Base-by-base conservation (phyloP, 2,113 vertebrate genomes). In the Elachura formosa region DNA sequence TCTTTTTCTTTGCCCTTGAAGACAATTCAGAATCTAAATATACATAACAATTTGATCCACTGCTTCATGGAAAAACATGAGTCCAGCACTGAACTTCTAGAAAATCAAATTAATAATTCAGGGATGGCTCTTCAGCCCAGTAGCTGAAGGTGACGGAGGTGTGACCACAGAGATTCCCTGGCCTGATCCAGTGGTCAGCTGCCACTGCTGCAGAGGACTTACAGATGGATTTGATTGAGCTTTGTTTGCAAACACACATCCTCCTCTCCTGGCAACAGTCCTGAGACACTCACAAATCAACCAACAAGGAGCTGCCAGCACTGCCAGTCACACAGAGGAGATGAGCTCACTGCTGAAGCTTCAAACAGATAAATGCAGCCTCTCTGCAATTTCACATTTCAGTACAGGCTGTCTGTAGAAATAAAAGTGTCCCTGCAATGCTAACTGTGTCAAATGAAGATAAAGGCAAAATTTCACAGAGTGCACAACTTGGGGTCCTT, bases 111-210 rank as follows among this genome's bases (percentile, higher is more conserved):
- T 14, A n/a, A 80, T 31, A 80, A 38, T 15, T 17, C 55, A 71
- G 46, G 14, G 17, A 11, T 10, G 6, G 49, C 55, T 83, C 61
- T 31, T 33, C 56, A 85, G 78, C 31, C 8, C 34, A 38, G 40
- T 3, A 41, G n/a, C 4, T 72, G 66, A 29, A 56, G 14, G n/a
- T 3, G 34, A 8, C 0, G 0, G 29, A 51, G 48, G 26, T 5
- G 38, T 5, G 9, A 62, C 62, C 29, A 29, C 4, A 58, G 14
- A 69, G 36, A 55, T 33, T 22, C 1, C 1, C 25, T 45, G 3
- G 6, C 45, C 46, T 55, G n/a, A 34, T 33, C 33, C 52, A 41
- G 6, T 2, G 48, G 63, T 54, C 59, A 73, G 23, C 41, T 88
- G 7, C 33, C 72, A 48, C 22, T 31, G 56, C 31, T 52, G 71